A percentile compares a stretch with the other conserved stretches of the same genome.
phyloP scores from a whole-genome alignment of 2,888 invertebrate genomes.

The Meteorus cinctellus region DNA sequence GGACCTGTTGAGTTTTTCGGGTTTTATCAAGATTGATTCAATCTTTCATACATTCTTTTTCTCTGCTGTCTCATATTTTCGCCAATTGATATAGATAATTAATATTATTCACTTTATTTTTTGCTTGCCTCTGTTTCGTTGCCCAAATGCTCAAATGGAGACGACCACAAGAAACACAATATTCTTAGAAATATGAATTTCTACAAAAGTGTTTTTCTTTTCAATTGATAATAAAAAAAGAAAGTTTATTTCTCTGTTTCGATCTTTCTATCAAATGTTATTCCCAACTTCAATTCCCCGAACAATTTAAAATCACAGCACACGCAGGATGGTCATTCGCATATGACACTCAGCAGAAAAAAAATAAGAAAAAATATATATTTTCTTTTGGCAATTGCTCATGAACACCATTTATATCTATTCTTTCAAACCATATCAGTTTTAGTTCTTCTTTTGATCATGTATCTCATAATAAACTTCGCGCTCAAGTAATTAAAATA shows the following conservation, averaged over 20 bases:
- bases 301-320: constrained; percentile 46
- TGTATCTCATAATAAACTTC: constrained; percentile 33
- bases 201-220: background rate
- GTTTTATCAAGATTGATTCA: background rate
- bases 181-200: background rate
- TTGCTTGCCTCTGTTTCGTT: constrained; percentile 36
- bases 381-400: constrained; percentile 51
- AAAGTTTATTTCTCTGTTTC: background rate
- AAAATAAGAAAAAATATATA: constrained; percentile 41
- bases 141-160: constrained; percentile 24
- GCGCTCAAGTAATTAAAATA: constrained; percentile 40
- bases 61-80: background rate
- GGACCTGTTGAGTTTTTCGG: background rate
- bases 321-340: constrained; percentile 34
- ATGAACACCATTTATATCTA: constrained; percentile 33
- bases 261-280: background rate
- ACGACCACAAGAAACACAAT: constrained; percentile 27
- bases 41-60: background rate
- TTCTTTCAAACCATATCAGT: constrained; percentile 12
- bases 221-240: constrained; percentile 4
- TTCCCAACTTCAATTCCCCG: constrained; percentile 27
- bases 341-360: constrained; percentile 44
- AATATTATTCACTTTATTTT: background rate
- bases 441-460: constrained; percentile 11
- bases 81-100: constrained; percentile 11